Percentiles rank a stretch among this genome's conserved stretches.
Conservation (phyloP, 2,888 invertebrate species). For the Listrodromus nycthemerus region DNA sequence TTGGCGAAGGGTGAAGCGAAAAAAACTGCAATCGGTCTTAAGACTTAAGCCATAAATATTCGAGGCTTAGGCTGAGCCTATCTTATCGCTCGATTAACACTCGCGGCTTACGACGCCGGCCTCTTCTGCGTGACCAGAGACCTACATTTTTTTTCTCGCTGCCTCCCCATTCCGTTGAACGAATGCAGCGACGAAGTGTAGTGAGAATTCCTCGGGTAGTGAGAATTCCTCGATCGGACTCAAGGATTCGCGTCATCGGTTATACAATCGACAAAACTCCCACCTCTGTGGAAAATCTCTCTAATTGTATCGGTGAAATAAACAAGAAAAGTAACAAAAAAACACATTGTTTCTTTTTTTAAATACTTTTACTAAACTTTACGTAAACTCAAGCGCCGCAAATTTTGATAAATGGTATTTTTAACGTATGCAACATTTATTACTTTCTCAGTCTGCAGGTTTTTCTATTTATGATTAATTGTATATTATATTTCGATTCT, state of each 20-base stretch:
- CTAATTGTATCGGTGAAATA: not conserved
- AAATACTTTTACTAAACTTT: too few relatives aligned
- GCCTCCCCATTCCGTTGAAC: too few relatives aligned
- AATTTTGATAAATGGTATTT: too few relatives aligned
- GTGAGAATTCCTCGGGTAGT: conserved; percentile 1
- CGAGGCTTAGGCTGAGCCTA: conserved; percentile 54
- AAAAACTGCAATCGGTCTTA: conserved; percentile 32
- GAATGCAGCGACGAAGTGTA: not conserved
- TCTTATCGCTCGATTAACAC: conserved; percentile 56
- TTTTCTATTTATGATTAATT: too few relatives aligned
- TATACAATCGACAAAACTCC: not conserved
- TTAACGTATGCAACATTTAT: too few relatives aligned
- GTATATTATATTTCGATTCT: too few relatives aligned
- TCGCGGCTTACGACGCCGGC: conserved; percentile 35
- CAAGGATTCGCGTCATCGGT: not conserved
- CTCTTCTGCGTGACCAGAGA: conserved; percentile 25
- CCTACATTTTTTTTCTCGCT: conserved; percentile 44
- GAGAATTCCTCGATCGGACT: conserved; percentile 8
- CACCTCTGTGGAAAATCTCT: not conserved
- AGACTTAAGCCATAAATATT: conserved; percentile 52
- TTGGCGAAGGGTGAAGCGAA: not conserved
- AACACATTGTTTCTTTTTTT: not conserved
- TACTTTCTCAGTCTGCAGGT: too few relatives aligned
- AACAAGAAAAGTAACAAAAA: not conserved
- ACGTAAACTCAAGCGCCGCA: too few relatives aligned